Evolutionary conservation across 2,113 vertebrate genomes (phyloP).

Genomic region (Mellivora capensis): DNA sequence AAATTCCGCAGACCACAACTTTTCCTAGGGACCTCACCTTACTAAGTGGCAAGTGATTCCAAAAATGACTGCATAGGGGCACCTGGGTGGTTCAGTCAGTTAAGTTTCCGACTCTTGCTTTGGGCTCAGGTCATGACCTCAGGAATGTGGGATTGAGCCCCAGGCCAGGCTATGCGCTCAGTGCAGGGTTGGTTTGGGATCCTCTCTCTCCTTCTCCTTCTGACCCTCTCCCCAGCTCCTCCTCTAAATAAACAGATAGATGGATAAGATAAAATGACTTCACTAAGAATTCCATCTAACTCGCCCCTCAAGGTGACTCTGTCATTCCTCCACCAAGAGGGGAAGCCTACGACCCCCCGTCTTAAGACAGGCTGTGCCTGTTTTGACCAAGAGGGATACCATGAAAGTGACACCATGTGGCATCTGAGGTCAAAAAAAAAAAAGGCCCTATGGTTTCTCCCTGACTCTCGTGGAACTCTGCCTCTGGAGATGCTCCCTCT

Average conservation of each 20-base stretch:
- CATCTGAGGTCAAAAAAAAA: neutral
- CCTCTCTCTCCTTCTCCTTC: neutral
- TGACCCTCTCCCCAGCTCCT: neutral
- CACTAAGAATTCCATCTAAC: neutral
- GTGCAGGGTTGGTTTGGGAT: too few relatives aligned
- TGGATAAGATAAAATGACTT: neutral
- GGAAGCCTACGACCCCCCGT: too few relatives aligned
- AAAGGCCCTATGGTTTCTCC: neutral
- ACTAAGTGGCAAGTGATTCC: neutral
- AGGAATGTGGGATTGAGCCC: neutral
- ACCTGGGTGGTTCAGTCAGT: neutral
- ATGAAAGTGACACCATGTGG: neutral
- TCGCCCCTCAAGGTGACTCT: neutral
- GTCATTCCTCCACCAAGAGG: neutral
- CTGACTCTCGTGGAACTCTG: neutral
- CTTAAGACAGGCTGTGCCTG: neutral
- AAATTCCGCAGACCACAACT: neutral
- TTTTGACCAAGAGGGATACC: neutral
- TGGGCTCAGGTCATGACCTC: neutral
- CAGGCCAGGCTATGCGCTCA: neutral
- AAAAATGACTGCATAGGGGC: neutral
- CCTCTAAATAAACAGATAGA: neutral
- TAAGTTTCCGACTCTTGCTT: neutral
- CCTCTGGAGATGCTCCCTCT: neutral
- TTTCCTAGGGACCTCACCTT: neutral